A percentile compares a stretch with the other conserved stretches of the same genome.
These are phyloP conservation scores for Drosophila emarginata DNA, from an alignment of 2,888 invertebrate species.

Conservation along the genomic window DNA sequence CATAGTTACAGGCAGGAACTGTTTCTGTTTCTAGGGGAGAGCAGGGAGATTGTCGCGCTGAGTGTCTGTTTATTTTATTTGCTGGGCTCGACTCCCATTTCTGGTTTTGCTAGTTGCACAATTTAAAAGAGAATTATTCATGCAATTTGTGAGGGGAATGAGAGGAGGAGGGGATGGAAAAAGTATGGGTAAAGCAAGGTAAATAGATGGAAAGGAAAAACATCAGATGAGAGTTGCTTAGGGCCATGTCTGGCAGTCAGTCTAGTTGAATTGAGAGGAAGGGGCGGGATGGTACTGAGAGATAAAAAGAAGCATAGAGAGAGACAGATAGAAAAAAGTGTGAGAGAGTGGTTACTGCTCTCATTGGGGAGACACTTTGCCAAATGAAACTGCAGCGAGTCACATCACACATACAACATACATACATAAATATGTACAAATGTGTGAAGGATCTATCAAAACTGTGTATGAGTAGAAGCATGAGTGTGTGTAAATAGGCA, in stretches of 20 bases:
- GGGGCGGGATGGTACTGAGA: neutral
- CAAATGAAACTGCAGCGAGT: constrained; percentile 65
- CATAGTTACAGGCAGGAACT: neutral
- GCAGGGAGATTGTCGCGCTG: neutral
- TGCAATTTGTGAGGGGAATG: constrained; percentile 66
- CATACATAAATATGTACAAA: too few relatives aligned
- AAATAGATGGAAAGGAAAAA: constrained; percentile 17
- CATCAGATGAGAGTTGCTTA: constrained; percentile 15
- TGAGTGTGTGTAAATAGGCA: constrained; percentile 8
- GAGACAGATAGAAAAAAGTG: too few relatives aligned
- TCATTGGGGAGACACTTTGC: constrained; percentile 55
- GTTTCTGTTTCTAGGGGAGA: too few relatives aligned
- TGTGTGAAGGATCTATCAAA: constrained; percentile 7
- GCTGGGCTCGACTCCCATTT: constrained; percentile 23
- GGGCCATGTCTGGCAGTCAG: constrained; percentile 18
- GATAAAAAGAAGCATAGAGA: neutral
- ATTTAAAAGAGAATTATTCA: constrained; percentile 78
- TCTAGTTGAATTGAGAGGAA: constrained; percentile 32
- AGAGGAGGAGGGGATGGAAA: constrained; percentile 1
- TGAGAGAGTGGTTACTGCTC: constrained; percentile 17
- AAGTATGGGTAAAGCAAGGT: neutral
- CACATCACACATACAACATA: neutral
- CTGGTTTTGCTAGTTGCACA: constrained; percentile 58
- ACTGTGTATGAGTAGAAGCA: neutral
- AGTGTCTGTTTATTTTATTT: constrained; percentile 67